A percentile compares a stretch with the other conserved stretches of the same genome.
Conservation (phyloP, 1,140 invertebrate species). For the Cotesia chilonis region DNA sequence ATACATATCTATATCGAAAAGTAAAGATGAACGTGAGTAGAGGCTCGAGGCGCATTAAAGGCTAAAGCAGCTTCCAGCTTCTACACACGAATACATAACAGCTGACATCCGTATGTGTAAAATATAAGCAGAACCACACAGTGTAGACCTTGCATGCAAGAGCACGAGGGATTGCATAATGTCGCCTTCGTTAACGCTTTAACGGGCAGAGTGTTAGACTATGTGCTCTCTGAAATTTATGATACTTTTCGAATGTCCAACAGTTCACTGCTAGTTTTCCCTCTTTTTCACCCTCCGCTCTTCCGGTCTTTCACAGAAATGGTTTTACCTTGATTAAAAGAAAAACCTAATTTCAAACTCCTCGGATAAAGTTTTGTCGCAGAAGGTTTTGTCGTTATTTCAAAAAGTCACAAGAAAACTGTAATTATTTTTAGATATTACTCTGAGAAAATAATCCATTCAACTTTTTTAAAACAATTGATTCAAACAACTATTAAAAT, state of each 20-base stretch:
- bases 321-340: slow-evolving; percentile 26
- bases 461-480: slow-evolving; percentile 17
- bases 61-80: not conserved
- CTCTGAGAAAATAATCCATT: slow-evolving; percentile 12
- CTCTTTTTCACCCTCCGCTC: not conserved
- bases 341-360: slow-evolving; percentile 28
- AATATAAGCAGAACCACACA: not conserved
- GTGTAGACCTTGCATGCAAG: not conserved
- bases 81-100: too few relatives aligned
- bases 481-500: slow-evolving; percentile 10
- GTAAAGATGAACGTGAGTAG: slow-evolving; percentile 1
- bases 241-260: slow-evolving; percentile 17
- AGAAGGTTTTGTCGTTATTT: slow-evolving; percentile 15
- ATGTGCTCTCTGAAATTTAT: slow-evolving; percentile 12
- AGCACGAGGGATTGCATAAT: slow-evolving; percentile 25
- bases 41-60: slow-evolving; percentile 23
- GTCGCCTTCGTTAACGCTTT: slow-evolving; percentile 27
- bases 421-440: slow-evolving; percentile 25
- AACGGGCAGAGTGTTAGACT: slow-evolving; percentile 7
- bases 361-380: not conserved
- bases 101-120: too few relatives aligned
- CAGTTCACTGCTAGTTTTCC: slow-evolving; percentile 4
- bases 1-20: too few relatives aligned
- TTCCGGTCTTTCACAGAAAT: not conserved
- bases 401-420: slow-evolving; percentile 12